Evolutionary conservation across 2,888 invertebrate species (phyloP).

Genomic region (Scrobipalpa costella): DNA sequence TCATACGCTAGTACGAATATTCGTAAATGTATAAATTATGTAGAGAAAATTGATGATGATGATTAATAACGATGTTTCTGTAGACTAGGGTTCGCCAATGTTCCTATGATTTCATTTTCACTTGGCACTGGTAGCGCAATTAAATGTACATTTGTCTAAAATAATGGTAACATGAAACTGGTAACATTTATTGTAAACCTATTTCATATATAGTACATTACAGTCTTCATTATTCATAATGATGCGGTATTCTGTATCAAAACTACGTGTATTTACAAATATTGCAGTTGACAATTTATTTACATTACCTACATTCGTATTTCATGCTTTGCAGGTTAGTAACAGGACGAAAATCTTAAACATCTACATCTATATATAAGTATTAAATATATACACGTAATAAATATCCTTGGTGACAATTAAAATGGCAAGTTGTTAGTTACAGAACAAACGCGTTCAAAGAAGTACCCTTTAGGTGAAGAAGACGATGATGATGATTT

Average conservation of each 20-base stretch:
- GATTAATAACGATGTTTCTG: conserved; percentile 39
- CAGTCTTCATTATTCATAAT: conserved; percentile 61
- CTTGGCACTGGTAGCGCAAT: conserved; percentile 50
- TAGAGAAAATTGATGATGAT: conserved; percentile 31
- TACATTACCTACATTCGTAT: conserved; percentile 56
- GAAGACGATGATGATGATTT: conserved; percentile 47
- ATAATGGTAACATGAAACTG: conserved; percentile 56
- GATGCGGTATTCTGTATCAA: conserved; percentile 37
- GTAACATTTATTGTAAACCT: conserved; percentile 53
- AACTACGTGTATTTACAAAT: conserved; percentile 68
- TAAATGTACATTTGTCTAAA: conserved; percentile 44
- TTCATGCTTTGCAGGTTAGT: conserved; percentile 57
- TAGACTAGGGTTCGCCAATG: conserved; percentile 51
- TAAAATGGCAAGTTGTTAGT: conserved; percentile 79
- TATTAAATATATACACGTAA: conserved; percentile 70
- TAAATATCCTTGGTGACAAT: conserved; percentile 78
- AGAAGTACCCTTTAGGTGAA: conserved; percentile 52
- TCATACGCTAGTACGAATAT: conserved; percentile 18
- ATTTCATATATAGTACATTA: conserved; percentile 50
- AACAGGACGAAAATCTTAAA: conserved; percentile 59
- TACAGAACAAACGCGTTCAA: conserved; percentile 59
- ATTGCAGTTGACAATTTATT: conserved; percentile 53
- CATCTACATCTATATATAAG: conserved; percentile 49
- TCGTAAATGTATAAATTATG: conserved; percentile 24
- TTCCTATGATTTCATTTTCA: conserved; percentile 37